These are phyloP conservation scores for Drosophila grimshawi DNA, from an alignment of 1,140 invertebrate species.

Conservation along the genomic window DNA sequence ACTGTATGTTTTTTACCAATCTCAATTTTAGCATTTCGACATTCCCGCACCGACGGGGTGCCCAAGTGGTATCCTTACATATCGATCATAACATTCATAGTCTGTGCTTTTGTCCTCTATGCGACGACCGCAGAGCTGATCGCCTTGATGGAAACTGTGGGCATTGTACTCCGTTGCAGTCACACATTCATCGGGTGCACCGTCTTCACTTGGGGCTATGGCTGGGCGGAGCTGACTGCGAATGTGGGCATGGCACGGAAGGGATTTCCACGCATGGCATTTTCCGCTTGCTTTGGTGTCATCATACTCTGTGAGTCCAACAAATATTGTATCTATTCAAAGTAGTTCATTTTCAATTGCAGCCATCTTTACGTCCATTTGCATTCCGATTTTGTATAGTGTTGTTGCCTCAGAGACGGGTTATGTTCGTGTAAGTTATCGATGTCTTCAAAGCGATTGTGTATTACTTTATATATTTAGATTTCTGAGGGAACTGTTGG, in stretches of 20 bases:
- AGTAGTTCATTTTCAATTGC: not conserved
- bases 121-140: slow-evolving; percentile 12
- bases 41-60: slow-evolving; percentile 22
- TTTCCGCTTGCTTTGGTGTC: slow-evolving; percentile 29
- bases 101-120: slow-evolving; percentile 3
- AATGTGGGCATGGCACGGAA: slow-evolving; percentile 26
- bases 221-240: slow-evolving; percentile 11
- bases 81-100: not conserved
- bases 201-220: slow-evolving; percentile 37
- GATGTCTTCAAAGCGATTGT: not conserved
- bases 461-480: slow-evolving; percentile 1
- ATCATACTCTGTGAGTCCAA: slow-evolving; percentile 26
- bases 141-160: slow-evolving; percentile 25
- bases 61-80: slow-evolving; percentile 29
- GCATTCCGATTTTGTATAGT: slow-evolving; percentile 13
- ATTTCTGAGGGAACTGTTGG: slow-evolving; percentile 34
- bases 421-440: not conserved
- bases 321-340: not conserved
- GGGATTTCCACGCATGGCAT: slow-evolving; percentile 45
- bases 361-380: slow-evolving; percentile 25
- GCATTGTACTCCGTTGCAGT: slow-evolving; percentile 25
- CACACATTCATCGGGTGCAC: slow-evolving; percentile 42
- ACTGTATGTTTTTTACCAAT: not conserved
- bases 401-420: not conserved
- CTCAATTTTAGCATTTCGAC: not conserved